Conservation (phyloP, 2,888 invertebrate genomes). For the Pseudanteris insignis region DNA sequence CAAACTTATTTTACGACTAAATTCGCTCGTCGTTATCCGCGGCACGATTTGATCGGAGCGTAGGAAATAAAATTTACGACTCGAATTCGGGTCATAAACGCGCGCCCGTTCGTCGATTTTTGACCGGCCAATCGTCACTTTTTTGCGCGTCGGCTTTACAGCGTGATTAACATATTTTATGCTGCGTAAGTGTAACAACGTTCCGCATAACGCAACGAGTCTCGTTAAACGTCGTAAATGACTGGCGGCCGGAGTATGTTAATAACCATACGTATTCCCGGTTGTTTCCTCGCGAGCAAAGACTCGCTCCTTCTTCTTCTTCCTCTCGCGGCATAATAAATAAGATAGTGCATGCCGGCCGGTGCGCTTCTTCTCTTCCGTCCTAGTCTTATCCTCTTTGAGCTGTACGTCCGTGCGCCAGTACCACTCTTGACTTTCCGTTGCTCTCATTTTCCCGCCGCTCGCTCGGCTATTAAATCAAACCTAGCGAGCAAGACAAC, state of each 20-base stretch:
- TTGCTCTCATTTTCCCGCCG: slow-evolving; percentile 55
- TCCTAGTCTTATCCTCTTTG: slow-evolving; percentile 41
- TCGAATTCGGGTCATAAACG: slow-evolving; percentile 16
- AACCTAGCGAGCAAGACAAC: slow-evolving; percentile 47
- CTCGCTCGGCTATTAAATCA: slow-evolving; percentile 55
- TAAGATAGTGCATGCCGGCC: slow-evolving; percentile 52
- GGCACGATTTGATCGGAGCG: neutral
- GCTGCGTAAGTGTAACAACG: too few species aligned
- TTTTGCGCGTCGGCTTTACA: slow-evolving; percentile 7
- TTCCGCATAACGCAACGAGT: slow-evolving; percentile 33
- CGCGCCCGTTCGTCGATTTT: slow-evolving; percentile 15
- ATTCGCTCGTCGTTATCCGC: slow-evolving; percentile 11
- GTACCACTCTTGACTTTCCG: slow-evolving; percentile 48
- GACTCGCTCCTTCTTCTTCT: too few species aligned
- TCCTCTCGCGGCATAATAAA: slow-evolving; percentile 52
- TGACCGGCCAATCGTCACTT: neutral
- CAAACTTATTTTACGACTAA: slow-evolving; percentile 15
- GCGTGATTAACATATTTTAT: too few species aligned
- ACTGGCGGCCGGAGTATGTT: slow-evolving; percentile 39
- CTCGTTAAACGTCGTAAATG: slow-evolving; percentile 43
- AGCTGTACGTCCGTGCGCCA: slow-evolving; percentile 47
- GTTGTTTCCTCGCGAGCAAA: slow-evolving; percentile 21
- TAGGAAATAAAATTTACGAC: slow-evolving; percentile 23
- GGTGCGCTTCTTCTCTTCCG: slow-evolving; percentile 45
- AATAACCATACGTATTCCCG: slow-evolving; percentile 40